Conservation (phyloP, 2,797 vertebrate genomes). For the Acipenser oxyrinchus region DNA sequence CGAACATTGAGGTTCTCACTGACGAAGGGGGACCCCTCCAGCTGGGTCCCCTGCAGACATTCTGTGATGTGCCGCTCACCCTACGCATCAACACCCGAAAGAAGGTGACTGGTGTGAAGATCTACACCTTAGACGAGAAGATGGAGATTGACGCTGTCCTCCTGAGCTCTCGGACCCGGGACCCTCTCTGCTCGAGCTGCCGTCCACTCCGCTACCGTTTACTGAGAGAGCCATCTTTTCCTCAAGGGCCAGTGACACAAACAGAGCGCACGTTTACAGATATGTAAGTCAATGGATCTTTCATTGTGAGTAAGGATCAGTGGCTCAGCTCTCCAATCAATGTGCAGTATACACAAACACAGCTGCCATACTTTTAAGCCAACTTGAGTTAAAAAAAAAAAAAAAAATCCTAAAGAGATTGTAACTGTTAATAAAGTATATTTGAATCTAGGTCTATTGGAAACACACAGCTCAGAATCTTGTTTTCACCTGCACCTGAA, state of each 20-base stretch:
- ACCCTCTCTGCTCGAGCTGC: conserved; percentile 71
- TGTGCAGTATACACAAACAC: too few relatives aligned
- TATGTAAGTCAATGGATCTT: conserved; percentile 55
- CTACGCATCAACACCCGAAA: conserved; percentile 62
- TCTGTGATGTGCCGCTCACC: conserved; percentile 84
- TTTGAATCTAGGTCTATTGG: too few relatives aligned
- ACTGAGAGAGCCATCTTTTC: conserved; percentile 68
- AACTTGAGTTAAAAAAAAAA: too few relatives aligned
- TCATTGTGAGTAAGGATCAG: background rate
- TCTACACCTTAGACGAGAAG: conserved; percentile 87
- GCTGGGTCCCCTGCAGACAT: conserved; percentile 74
- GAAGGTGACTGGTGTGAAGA: conserved; percentile 65
- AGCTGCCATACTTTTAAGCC: too few relatives aligned
- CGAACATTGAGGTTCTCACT: conserved; percentile 73
- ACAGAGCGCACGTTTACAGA: conserved; percentile 65
- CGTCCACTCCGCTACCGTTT: conserved; percentile 67
- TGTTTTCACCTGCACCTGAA: too few relatives aligned
- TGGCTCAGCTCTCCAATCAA: too few relatives aligned
- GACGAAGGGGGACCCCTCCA: conserved; percentile 66
- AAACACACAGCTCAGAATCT: too few relatives aligned
- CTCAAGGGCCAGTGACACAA: conserved; percentile 45
- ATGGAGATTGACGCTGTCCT: conserved; percentile 88
- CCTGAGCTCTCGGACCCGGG: conserved; percentile 68
- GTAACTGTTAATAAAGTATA: too few relatives aligned
- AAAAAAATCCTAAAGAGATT: too few relatives aligned